Conservation (phyloP, 1,140 invertebrate genomes). For the Piezodorus guildinii region DNA sequence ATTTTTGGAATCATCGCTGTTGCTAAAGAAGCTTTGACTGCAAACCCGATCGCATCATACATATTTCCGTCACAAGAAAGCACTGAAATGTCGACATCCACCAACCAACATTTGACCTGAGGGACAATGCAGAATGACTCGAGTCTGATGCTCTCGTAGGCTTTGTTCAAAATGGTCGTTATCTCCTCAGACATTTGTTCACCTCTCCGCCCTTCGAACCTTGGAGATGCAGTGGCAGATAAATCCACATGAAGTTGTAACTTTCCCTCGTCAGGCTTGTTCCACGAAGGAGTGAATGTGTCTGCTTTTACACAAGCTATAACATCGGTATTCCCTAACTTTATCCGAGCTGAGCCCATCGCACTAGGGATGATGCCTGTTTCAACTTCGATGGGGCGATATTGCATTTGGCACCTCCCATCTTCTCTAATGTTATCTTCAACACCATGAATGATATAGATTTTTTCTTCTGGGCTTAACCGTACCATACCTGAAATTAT, state of each 20-base stretch:
- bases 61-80: conserved; percentile 17
- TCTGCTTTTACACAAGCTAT: conserved; percentile 20
- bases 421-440: conserved; percentile 17
- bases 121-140: conserved; percentile 13
- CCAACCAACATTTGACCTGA: conserved; percentile 18
- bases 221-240: conserved; percentile 5
- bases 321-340: conserved; percentile 18
- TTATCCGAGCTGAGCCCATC: conserved; percentile 17
- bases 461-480: conserved; percentile 19
- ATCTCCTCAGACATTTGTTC: conserved; percentile 18
- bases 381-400: conserved; percentile 18
- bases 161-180: conserved; percentile 5
- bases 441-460: conserved; percentile 8
- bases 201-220: conserved; percentile 11
- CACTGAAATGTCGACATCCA: conserved; percentile 14
- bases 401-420: conserved; percentile 12
- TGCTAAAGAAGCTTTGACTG: conserved; percentile 17
- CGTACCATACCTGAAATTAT: conserved; percentile 10
- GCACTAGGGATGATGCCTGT: conserved; percentile 10
- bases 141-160: conserved; percentile 4
- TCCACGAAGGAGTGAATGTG: conserved; percentile 2
- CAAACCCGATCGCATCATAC: conserved; percentile 15
- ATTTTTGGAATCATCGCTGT: conserved; percentile 17
- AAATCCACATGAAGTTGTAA: conserved; percentile 17
- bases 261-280: conserved; percentile 13